These are phyloP conservation scores for Gymnocypris eckloni DNA, from an alignment of 2,797 vertebrate species.

Conservation along the genomic window DNA sequence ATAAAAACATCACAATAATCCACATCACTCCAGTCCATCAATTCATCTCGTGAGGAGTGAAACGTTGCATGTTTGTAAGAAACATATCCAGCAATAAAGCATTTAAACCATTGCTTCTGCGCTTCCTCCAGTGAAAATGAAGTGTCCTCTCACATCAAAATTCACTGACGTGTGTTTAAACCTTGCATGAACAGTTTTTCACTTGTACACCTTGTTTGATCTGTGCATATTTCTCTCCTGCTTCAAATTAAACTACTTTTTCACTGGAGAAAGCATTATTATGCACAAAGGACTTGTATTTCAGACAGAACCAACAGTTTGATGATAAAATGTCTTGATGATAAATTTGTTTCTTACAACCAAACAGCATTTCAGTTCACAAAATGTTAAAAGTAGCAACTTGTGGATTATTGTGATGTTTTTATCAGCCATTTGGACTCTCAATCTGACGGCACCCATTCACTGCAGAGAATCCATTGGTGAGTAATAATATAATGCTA, in stretches of 20 bases:
- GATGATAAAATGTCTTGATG: background rate
- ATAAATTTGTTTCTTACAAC: background rate
- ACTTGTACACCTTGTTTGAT: background rate
- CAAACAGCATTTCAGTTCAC: background rate
- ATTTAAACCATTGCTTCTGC: background rate
- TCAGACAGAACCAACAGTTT: background rate
- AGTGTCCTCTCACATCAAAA: background rate
- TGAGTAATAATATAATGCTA: background rate
- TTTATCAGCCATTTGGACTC: background rate
- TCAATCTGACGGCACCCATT: background rate
- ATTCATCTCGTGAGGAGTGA: background rate
- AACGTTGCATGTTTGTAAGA: background rate
- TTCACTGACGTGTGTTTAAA: background rate
- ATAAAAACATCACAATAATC: background rate
- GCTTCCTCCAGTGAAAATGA: background rate
- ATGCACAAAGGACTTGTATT: background rate
- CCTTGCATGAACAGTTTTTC: background rate
- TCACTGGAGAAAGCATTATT: background rate
- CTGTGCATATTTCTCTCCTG: background rate
- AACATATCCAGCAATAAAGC: background rate
- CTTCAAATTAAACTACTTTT: background rate
- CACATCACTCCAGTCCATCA: background rate
- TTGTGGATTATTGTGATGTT: background rate
- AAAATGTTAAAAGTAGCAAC: background rate
- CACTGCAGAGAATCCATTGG: background rate